These are phyloP conservation scores for Delphinus delphis DNA, from an alignment of 2,113 vertebrate species.

Conservation along the genomic window DNA sequence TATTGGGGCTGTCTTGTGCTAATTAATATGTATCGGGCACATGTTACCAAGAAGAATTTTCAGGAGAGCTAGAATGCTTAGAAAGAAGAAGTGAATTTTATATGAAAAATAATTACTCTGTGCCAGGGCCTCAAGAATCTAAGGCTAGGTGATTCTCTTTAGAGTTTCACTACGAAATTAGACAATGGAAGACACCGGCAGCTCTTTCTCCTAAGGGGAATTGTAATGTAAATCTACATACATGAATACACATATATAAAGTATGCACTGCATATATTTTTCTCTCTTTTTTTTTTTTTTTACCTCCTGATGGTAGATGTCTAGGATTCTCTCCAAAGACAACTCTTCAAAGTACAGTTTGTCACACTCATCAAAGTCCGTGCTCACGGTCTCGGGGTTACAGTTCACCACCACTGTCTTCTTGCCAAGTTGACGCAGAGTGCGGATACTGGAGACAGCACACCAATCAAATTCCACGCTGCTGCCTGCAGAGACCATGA, in stretches of 20 bases:
- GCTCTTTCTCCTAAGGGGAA: not conserved
- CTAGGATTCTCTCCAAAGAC: constrained; percentile 95
- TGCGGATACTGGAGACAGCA: constrained; percentile 95
- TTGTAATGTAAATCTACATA: not conserved
- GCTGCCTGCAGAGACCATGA: constrained; percentile 88
- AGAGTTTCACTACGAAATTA: constrained; percentile 16
- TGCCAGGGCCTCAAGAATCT: not conserved
- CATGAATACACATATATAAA: not conserved
- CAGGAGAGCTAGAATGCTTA: constrained; percentile 44
- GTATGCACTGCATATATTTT: constrained; percentile 34
- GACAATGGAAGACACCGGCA: not conserved
- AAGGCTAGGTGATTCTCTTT: not conserved
- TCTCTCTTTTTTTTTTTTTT: not conserved
- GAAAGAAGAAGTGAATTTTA: constrained; percentile 3
- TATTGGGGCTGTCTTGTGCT: constrained; percentile 68
- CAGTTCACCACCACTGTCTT: constrained; percentile 95
- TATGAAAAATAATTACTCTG: constrained; percentile 24
- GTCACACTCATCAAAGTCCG: constrained; percentile 98
- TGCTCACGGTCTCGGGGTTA: constrained; percentile 98
- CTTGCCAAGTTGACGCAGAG: constrained; percentile 91
- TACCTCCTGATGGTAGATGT: constrained; percentile 96
- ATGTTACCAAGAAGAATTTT: constrained; percentile 70
- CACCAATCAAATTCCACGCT: constrained; percentile 99
- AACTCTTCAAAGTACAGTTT: constrained; percentile 98
- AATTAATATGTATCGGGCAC: constrained; percentile 74